Conservation (phyloP, 1,140 invertebrate species). For the Aphaenogaster rudis region DNA sequence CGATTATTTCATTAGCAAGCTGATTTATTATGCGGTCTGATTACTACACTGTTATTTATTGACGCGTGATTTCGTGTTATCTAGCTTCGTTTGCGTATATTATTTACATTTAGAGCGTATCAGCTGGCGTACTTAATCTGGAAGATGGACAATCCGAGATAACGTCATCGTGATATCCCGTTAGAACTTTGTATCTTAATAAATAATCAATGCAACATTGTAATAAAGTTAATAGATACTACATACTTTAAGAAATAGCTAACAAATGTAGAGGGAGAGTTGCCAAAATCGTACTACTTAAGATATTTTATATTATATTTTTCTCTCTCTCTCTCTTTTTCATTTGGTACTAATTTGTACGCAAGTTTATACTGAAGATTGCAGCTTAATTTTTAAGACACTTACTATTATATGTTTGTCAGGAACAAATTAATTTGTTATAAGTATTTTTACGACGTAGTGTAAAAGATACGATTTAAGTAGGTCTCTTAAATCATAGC, state of each 20-base stretch:
- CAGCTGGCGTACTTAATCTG: background rate
- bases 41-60: background rate
- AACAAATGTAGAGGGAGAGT: background rate
- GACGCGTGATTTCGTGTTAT: background rate
- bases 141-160: background rate
- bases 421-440: background rate
- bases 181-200: background rate
- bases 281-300: background rate
- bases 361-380: background rate
- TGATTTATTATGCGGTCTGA: background rate
- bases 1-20: background rate
- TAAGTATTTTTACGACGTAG: background rate
- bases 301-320: background rate
- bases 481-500: background rate
- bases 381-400: background rate
- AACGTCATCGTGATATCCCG: background rate
- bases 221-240: background rate
- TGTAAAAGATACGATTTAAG: background rate
- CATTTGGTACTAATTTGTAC: background rate
- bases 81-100: background rate
- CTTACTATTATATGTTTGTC: background rate
- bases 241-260: background rate
- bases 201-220: background rate
- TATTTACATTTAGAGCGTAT: slow-evolving; percentile 1
- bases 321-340: background rate